Base-by-base conservation (phyloP, 37 sponge, comb jelly and placozoan species). In the Cliona cf. orientalis region DNA sequence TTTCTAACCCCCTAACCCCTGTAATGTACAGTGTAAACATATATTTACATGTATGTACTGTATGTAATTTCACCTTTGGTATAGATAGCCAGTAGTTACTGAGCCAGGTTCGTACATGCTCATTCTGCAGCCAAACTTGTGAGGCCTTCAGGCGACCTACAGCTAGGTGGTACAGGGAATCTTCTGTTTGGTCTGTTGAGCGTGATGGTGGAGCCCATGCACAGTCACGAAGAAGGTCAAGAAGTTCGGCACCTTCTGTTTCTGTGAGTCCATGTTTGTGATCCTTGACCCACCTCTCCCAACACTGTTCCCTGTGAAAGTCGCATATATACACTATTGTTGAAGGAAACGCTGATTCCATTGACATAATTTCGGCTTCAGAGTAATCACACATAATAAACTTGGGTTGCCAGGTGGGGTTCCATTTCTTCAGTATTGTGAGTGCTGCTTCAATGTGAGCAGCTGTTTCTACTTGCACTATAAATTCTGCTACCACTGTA, bases 381-480 rank as follows among this genome's bases (percentile, higher is more conserved):
- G 82, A 81, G 46, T 81, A 81, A 38, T 81, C 82, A 39, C 38
- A 68, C 82, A 81, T 81, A 41, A 71, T 63, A 45, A 74, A 83
- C 6, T 41, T 43, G 5, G 84, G 84, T 3, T 65, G 75, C 76
- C 85, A 84, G 17, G 40, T 21, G 9, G 69, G 76, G 46, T 84
- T 84, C 71, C 46, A 71, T 3, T 32, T 23, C 71, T 45, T 71
- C 45, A 71, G 19, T 37, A 41, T 29, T 45, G 40, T 22, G 71
- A 71, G 44, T 36, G 70, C 71, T 37, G 39, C 71, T 37, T 71
- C 46, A 45, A 69, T 69, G 43, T 40, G 14, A 35, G 7, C 70
- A 39, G 71, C 71, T 4, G 71, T 31, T 41, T 71, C 46, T 2
- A 21, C 26, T 74, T 84, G 69, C 0, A 75, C 56, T 3, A 66